These are phyloP conservation scores for Dendrolimus kikuchii DNA, from an alignment of 1,140 invertebrate species.

Conservation along the genomic window DNA sequence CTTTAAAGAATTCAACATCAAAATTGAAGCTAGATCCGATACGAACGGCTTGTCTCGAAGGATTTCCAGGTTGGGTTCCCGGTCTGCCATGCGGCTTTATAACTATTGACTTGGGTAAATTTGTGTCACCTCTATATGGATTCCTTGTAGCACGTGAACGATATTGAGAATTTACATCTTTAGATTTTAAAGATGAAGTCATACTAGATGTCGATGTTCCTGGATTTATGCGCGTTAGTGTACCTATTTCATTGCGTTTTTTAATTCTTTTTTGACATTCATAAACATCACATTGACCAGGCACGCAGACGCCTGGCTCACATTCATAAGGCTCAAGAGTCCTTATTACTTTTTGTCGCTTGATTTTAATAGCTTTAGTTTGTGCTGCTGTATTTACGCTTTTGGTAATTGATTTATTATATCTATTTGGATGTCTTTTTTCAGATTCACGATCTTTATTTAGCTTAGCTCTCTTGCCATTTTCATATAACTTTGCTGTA, in stretches of 20 bases:
- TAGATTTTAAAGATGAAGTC: slow-evolving; percentile 1
- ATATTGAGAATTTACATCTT: not conserved
- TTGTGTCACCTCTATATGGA: not conserved
- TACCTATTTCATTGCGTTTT: slow-evolving; percentile 4
- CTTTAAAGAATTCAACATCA: slow-evolving; percentile 18
- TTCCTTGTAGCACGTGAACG: too few species aligned
- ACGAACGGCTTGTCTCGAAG: slow-evolving; percentile 3
- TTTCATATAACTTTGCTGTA: slow-evolving; percentile 1
- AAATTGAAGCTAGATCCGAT: slow-evolving; percentile 13
- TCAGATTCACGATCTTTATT: too few species aligned
- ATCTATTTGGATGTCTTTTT: too few species aligned
- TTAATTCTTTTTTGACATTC: slow-evolving; percentile 16
- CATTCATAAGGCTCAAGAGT: slow-evolving; percentile 23
- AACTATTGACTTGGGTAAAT: not conserved
- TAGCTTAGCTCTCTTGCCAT: not conserved
- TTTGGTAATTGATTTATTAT: slow-evolving; percentile 2
- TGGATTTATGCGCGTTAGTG: not conserved
- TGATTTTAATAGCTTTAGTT: slow-evolving; percentile 1
- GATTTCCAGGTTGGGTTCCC: not conserved
- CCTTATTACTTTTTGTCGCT: not conserved
- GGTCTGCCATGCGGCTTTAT: not conserved
- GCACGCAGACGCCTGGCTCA: slow-evolving; percentile 22
- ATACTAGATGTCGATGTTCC: slow-evolving; percentile 5
- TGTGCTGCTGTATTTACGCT: not conserved
- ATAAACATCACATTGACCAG: slow-evolving; percentile 25